These are phyloP conservation scores for Ceramica pisi DNA, from an alignment of 2,888 invertebrate species.

Conservation along the genomic window DNA sequence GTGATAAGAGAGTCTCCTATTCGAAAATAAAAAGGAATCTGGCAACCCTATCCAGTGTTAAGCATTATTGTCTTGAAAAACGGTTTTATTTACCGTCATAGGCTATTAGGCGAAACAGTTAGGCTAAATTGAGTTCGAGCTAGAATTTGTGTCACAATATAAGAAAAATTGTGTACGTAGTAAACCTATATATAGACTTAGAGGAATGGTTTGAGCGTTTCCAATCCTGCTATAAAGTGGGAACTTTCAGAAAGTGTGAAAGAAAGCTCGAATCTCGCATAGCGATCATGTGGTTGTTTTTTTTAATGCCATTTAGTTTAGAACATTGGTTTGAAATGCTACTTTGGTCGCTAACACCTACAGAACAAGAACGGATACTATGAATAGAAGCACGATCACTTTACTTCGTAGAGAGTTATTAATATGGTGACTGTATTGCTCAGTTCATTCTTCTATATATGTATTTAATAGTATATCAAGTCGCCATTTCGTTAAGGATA, in stretches of 20 bases:
- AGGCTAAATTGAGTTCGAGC: constrained; percentile 40
- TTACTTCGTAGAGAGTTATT: neutral
- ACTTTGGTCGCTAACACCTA: no score
- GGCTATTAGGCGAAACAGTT: constrained; percentile 39
- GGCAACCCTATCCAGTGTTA: constrained; percentile 48
- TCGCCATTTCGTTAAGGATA: constrained; percentile 9
- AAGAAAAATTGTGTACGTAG: neutral
- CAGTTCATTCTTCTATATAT: neutral
- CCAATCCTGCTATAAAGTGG: neutral
- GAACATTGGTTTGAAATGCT: no score
- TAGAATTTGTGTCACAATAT: constrained; percentile 25
- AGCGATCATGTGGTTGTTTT: no score
- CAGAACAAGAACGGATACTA: no score
- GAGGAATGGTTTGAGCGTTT: neutral
- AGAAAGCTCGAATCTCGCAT: no score
- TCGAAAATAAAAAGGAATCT: constrained; percentile 33
- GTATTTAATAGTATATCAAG: constrained; percentile 3
- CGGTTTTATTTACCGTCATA: constrained; percentile 45
- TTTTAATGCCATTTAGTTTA: no score
- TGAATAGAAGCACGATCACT: no score
- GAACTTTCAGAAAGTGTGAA: neutral
- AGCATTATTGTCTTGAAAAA: constrained; percentile 54
- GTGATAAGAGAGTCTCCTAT: constrained; percentile 21
- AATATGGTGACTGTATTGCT: neutral
- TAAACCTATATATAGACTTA: neutral